Evolutionary conservation across 2,113 vertebrate genomes (phyloP).

Genomic region (Peromyscus maniculatus): DNA sequence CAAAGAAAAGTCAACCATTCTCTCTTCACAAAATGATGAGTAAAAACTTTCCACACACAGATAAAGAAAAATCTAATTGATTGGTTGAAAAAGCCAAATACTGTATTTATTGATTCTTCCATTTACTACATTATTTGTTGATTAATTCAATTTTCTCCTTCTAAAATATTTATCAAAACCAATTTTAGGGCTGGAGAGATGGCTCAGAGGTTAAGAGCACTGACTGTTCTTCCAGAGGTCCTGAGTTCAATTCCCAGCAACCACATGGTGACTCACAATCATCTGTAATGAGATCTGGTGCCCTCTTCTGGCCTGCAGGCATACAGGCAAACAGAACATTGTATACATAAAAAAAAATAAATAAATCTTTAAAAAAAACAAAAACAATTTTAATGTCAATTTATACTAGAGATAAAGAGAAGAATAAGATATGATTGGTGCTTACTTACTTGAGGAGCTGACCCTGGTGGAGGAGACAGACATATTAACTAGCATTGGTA

Average conservation of each 20-base stretch:
- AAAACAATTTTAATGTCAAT: background rate
- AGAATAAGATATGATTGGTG: background rate
- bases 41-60: background rate
- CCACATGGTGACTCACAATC: too few species aligned
- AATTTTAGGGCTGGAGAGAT: background rate
- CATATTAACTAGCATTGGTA: background rate
- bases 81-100: background rate
- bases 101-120: background rate
- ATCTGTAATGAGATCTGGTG: too few species aligned
- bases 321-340: too few species aligned
- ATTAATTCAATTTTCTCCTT: background rate
- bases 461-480: background rate
- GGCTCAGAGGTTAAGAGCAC: too few species aligned
- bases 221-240: too few species aligned
- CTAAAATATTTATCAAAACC: background rate
- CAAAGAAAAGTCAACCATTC: background rate
- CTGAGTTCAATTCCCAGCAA: too few species aligned
- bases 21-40: background rate
- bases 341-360: too few species aligned
- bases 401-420: background rate
- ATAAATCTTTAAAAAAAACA: too few species aligned
- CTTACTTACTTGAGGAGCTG: background rate
- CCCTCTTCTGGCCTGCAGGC: too few species aligned
- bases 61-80: slow-evolving; percentile 7
- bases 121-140: slow-evolving; percentile 12